Evolutionary conservation across 2,113 vertebrate genomes (phyloP).

Genomic region (Uropsilus gracilis): DNA sequence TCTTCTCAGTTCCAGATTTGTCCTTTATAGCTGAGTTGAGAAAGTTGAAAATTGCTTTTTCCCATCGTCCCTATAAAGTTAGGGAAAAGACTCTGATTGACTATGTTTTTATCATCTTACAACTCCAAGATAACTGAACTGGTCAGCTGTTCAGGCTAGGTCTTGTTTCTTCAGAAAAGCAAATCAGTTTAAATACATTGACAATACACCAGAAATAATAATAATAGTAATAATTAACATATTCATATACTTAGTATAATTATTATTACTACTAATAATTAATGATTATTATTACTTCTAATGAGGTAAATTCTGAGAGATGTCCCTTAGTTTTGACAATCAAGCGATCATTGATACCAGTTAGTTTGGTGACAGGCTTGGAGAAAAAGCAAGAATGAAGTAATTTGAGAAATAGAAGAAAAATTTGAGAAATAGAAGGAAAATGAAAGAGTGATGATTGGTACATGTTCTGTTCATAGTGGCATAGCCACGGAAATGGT

Average conservation of each 20-base stretch:
- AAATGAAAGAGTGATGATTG: background rate
- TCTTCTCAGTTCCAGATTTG: background rate
- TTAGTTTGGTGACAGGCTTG: background rate
- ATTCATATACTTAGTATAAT: no score
- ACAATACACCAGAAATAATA: background rate
- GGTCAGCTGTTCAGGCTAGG: background rate
- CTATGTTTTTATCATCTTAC: background rate
- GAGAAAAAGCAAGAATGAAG: background rate
- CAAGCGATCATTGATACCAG: background rate
- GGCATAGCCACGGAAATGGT: background rate
- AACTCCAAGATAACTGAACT: background rate
- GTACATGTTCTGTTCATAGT: accelerated
- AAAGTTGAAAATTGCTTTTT: background rate
- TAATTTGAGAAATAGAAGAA: background rate
- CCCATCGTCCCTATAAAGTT: background rate
- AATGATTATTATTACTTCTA: background rate
- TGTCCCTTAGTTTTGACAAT: background rate
- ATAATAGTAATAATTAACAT: no score
- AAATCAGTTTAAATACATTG: background rate
- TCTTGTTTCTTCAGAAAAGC: background rate
- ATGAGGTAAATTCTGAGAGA: background rate
- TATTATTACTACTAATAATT: no score
- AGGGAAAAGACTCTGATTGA: background rate
- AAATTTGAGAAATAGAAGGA: background rate
- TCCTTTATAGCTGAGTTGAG: background rate